Evolutionary conservation across 1,140 invertebrate genomes (phyloP).

Genomic region (Hirudo medicinalis): DNA sequence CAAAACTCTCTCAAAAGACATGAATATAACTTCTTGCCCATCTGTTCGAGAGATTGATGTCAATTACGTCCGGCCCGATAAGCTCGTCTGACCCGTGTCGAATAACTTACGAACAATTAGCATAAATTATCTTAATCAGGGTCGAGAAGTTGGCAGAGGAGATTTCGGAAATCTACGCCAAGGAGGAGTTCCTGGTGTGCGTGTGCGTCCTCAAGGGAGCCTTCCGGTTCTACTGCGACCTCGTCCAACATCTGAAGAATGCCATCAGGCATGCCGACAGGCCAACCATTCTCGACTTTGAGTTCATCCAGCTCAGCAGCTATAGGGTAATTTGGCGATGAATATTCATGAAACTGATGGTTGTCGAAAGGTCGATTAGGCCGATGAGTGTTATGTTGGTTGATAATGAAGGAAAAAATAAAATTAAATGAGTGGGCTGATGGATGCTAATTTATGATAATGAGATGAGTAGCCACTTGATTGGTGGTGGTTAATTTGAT

Average conservation of each 20-base stretch:
- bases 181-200: not conserved
- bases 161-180: not conserved
- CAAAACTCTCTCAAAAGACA: too few relatives aligned
- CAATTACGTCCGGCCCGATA: too few relatives aligned
- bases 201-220: not conserved
- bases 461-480: too few relatives aligned
- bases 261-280: constrained; percentile 2
- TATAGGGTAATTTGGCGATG: not conserved
- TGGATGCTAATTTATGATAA: too few relatives aligned
- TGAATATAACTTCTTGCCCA: too few relatives aligned
- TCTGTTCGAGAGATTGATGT: too few relatives aligned
- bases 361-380: too few relatives aligned
- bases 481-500: too few relatives aligned
- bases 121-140: not conserved
- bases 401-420: too few relatives aligned
- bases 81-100: not conserved
- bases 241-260: not conserved
- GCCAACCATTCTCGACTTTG: not conserved
- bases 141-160: constrained; percentile 6
- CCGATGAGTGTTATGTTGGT: too few relatives aligned
- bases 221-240: not conserved
- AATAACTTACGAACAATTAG: not conserved
- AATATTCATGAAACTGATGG: too few relatives aligned
- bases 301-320: constrained; percentile 5
- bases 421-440: too few relatives aligned